Base-by-base conservation (phyloP, 2,113 vertebrate genomes). In the Phylloscopus trochilus region DNA sequence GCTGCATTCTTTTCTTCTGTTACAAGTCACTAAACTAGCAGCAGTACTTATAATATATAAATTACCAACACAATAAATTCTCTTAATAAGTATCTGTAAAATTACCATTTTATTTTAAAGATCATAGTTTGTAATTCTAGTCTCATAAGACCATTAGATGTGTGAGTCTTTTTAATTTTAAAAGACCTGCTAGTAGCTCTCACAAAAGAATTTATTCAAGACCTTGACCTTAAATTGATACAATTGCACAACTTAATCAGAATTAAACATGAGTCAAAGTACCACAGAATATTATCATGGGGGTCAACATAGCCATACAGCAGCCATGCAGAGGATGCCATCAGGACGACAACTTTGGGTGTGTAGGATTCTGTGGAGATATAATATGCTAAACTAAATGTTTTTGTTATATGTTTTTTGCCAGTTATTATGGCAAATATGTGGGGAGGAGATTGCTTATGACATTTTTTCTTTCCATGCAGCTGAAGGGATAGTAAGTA, bases 191-290 rank as follows among this genome's bases (percentile, higher is more conserved):
- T 96, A 97, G 92, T 80, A 68, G 22, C 81, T 56, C 59, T 89
- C 75, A 93, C 69, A 90, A 93, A 95, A 95, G 77, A 95, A 95
- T 97, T 95, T 92, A 95, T 93, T 89, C 70, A 95, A 95, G 83
- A 97, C 88, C 88, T 97, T 96, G 97, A 97, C 94, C 94, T 97
- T 93, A 93, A 96, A 97, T 96, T 95, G 94, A 94, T 96, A 96
- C 93, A 97, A 97, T 95, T 95, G 91, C 92, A 97, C 83, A 96
- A 95, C 92, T 95, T 97, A 93, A 95, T 96, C 96, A 96, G 94
- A 97, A 97, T 96, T 97, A 96, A 93, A 95, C 87, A 93, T 95
- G 87, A 97, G 91, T 95, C 74, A 85, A 97, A 96, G 83, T 91
- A 93, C 49, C 6, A 4, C 89, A 89, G 93, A 89, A 51, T 76